These are phyloP conservation scores for Drosophila equinoxialis DNA, from an alignment of 1,140 invertebrate genomes.

Conservation along the genomic window DNA sequence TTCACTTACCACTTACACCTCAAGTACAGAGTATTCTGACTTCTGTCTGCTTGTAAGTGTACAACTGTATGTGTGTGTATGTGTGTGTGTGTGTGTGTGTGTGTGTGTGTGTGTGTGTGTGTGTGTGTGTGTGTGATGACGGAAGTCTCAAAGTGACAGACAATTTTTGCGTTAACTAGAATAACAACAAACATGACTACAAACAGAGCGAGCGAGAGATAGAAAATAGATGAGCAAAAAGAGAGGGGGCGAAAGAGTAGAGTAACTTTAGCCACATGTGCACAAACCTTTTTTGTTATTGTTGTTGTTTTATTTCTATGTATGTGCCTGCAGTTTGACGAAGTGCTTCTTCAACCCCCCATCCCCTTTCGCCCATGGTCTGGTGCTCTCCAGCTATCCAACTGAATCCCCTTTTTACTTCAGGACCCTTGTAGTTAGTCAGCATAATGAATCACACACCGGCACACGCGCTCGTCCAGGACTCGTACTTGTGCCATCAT, in stretches of 20 bases:
- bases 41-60: slow-evolving; percentile 19
- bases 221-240: neutral
- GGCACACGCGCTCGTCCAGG: slow-evolving; percentile 35
- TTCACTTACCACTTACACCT: slow-evolving; percentile 30
- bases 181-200: slow-evolving; percentile 32
- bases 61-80: neutral
- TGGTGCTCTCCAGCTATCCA: neutral
- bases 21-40: slow-evolving; percentile 17
- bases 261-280: slow-evolving; percentile 68
- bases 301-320: neutral
- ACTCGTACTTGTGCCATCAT: slow-evolving; percentile 46
- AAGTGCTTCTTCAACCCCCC: neutral
- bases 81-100: slow-evolving; percentile 26
- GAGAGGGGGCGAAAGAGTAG: neutral
- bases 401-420: neutral
- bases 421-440: slow-evolving; percentile 29
- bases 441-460: slow-evolving; percentile 71
- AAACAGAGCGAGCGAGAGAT: neutral
- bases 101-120: neutral
- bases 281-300: slow-evolving; percentile 44
- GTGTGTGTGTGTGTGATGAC: slow-evolving; percentile 39
- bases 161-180: slow-evolving; percentile 71
- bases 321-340: slow-evolving; percentile 10
- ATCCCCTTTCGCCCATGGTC: neutral
- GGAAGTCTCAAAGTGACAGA: slow-evolving; percentile 72